These are phyloP conservation scores for Phasia obesa DNA, from an alignment of 2,888 invertebrate species.

Conservation along the genomic window DNA sequence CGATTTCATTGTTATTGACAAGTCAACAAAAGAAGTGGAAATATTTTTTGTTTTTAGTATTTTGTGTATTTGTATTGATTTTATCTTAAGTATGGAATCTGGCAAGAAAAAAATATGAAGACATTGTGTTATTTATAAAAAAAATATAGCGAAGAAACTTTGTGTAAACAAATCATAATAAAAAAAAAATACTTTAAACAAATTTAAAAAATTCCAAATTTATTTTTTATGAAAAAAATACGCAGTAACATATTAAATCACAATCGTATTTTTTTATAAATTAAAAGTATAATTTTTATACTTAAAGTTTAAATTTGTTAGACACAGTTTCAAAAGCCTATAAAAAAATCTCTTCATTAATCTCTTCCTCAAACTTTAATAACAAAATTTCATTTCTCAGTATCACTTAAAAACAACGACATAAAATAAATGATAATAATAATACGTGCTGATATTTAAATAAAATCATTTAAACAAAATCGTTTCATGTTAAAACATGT, in stretches of 20 bases:
- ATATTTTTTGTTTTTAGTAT: neutral
- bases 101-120: neutral
- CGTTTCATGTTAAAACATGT: neutral
- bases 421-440: neutral
- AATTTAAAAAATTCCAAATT: too few species aligned
- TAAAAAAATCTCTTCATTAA: too few species aligned
- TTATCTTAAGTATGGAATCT: neutral
- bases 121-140: neutral
- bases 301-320: too few species aligned
- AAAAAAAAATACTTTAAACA: too few species aligned
- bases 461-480: neutral
- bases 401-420: neutral
- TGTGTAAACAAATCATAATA: neutral
- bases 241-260: too few species aligned
- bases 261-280: too few species aligned
- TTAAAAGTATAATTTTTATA: too few species aligned
- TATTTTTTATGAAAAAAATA: too few species aligned
- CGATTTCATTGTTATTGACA: constrained; percentile 32
- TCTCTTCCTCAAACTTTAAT: neutral
- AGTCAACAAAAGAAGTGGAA: constrained; percentile 1
- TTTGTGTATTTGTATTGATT: neutral
- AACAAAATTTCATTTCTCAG: neutral
- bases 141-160: neutral
- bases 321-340: too few species aligned
- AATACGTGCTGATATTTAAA: neutral